Evolutionary conservation across 1,140 invertebrate species (phyloP), one percentile per base, ranked within the genome.

Genomic region (Drosophila truncata): DNA sequence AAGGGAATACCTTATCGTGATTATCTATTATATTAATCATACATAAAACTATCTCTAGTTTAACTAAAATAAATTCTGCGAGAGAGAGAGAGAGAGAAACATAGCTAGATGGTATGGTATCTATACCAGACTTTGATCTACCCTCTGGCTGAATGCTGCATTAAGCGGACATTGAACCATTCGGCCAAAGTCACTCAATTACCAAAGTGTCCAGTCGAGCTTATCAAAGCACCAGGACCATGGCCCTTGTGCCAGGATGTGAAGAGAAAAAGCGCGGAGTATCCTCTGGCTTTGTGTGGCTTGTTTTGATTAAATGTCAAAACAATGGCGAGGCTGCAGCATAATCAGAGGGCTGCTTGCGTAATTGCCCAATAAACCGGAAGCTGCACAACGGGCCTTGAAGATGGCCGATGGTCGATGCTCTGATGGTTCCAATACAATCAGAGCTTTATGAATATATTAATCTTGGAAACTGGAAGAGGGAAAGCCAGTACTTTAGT

Each of bases 291-390:
- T 66, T 72, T 72, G 77, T 65, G 52, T 65, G 52, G 55, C 69
- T 79, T 61, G 66, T 75, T 85, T 85, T 85, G 82, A 85, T 85
- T 85, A 85, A 85, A 85, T 85, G 82, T 85, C 82, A 85, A 85
- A 85, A 85, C 82, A 85, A 85, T 85, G 84, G 82, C 78, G 67
- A 59, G 61, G 57, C 64, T 84, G 82, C 81, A 84, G 72, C 81
- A 84, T 80, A 84, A 84, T 84, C 82, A 81, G 70, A 85, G 82
- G 52, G 52, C 61, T 74, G 82, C 78, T 78, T 78, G 82, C 82
- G 82, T 85, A 85, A 85, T 85, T 85, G 82, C 82, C 82, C 82
- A 85, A 85, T 85, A 83, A 85, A 85, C 82, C 82, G 82, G 78
- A 85, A 81, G 67, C 76, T 78, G 73, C 74, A 74, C 50, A 66